Evolutionary conservation across 2,888 invertebrate genomes (phyloP).

Genomic region (Rhagophthalmus giganteus): DNA sequence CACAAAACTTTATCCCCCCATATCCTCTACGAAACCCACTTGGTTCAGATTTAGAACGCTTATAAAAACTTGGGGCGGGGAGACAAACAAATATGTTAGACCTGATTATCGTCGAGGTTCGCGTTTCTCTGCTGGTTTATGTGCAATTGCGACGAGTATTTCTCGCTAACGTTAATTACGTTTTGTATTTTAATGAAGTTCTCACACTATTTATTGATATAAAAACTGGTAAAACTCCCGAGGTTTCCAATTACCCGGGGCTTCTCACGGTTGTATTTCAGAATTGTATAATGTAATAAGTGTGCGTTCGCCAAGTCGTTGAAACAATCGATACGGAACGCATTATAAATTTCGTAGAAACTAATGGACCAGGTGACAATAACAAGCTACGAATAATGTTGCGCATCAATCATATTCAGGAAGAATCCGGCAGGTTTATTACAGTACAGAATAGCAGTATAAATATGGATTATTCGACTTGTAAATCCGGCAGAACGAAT

Average conservation of each 20-base stretch:
- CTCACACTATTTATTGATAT: no score
- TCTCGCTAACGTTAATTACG: no score
- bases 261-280: no score
- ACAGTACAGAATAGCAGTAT: no score
- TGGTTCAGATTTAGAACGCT: slow-evolving; percentile 28
- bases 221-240: no score
- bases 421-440: slow-evolving; percentile 21
- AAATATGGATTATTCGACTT: no score
- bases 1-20: slow-evolving; percentile 28
- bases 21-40: slow-evolving; percentile 21
- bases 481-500: no score
- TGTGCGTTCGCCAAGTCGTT: no score
- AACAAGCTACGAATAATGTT: slow-evolving; percentile 22
- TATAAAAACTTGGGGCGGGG: slow-evolving; percentile 28
- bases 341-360: slow-evolving; percentile 14
- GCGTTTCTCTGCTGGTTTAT: slow-evolving; percentile 9
- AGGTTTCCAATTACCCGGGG: no score
- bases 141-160: no score
- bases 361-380: slow-evolving; percentile 28
- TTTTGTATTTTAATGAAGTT: no score
- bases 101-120: slow-evolving; percentile 11
- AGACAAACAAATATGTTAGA: slow-evolving; percentile 29
- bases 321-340: slow-evolving; percentile 10
- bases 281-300: no score
- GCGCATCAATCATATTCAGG: slow-evolving; percentile 24